Evolutionary conservation across 2,888 invertebrate genomes (phyloP).

Genomic region (Diplolepis rosae): DNA sequence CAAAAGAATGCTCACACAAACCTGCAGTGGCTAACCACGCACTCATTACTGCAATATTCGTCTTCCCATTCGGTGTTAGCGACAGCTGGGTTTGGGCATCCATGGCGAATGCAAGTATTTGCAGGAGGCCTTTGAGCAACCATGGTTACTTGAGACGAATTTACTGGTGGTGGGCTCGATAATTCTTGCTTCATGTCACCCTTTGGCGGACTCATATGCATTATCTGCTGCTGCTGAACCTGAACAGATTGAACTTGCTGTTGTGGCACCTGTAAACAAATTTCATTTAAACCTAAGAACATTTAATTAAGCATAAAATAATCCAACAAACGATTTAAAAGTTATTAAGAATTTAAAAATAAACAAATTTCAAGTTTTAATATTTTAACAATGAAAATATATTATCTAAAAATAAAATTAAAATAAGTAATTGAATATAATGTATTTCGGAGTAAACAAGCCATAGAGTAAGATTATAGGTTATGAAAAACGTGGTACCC

Average conservation of each 20-base stretch:
- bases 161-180: slow-evolving; percentile 66
- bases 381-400: background rate
- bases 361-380: background rate
- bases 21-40: slow-evolving; percentile 97
- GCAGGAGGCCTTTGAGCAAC: slow-evolving; percentile 63
- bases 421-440: background rate
- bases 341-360: background rate
- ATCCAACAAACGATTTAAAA: too few relatives aligned
- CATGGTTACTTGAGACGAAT: slow-evolving; percentile 58
- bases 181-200: slow-evolving; percentile 59
- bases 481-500: background rate
- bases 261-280: slow-evolving; percentile 59
- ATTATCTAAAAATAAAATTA: background rate
- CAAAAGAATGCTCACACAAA: slow-evolving; percentile 64
- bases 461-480: background rate
- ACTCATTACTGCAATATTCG: slow-evolving; percentile 97
- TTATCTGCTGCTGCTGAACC: slow-evolving; percentile 69
- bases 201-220: slow-evolving; percentile 69
- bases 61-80: slow-evolving; percentile 96
- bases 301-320: background rate
- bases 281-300: slow-evolving; percentile 1
- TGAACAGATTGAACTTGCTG: slow-evolving; percentile 59
- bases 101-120: slow-evolving; percentile 86
- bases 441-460: background rate
- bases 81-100: slow-evolving; percentile 92